These are phyloP conservation scores for Ageneiosus marmoratus DNA, from an alignment of 2,113 vertebrate genomes.

Conservation along the genomic window DNA sequence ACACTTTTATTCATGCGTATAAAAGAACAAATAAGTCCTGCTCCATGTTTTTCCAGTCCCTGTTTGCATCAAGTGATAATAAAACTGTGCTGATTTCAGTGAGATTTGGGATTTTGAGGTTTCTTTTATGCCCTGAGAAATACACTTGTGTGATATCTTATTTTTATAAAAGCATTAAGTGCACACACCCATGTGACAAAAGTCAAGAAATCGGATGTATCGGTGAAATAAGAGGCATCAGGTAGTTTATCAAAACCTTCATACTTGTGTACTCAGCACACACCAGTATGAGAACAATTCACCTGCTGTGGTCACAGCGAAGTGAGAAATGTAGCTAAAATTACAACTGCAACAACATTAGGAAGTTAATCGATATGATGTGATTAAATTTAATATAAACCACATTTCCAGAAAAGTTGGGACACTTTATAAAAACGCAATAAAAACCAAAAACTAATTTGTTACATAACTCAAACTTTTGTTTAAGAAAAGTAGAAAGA, in stretches of 20 bases:
- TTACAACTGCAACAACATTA: background rate
- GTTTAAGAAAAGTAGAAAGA: too few relatives aligned
- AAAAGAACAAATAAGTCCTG: background rate
- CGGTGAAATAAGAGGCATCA: background rate
- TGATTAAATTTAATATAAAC: too few relatives aligned
- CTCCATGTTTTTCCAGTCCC: too few relatives aligned
- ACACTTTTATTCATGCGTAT: background rate
- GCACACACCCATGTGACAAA: background rate
- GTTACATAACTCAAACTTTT: too few relatives aligned
- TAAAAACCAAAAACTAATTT: too few relatives aligned
- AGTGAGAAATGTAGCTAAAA: background rate
- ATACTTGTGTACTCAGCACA: background rate
- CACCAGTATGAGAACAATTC: background rate
- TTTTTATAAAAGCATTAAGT: background rate
- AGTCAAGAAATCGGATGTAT: background rate
- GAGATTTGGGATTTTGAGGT: background rate
- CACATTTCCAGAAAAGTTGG: too few relatives aligned
- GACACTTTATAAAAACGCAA: too few relatives aligned
- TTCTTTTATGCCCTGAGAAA: background rate
- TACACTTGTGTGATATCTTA: background rate
- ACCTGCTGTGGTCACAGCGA: background rate
- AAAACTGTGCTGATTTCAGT: background rate
- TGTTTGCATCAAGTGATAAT: slow-evolving; percentile 3
- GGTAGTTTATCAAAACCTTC: background rate
- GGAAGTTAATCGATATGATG: background rate